Evolutionary conservation across 2,888 invertebrate genomes (phyloP).

Genomic region (Tetranychus truncatus): DNA sequence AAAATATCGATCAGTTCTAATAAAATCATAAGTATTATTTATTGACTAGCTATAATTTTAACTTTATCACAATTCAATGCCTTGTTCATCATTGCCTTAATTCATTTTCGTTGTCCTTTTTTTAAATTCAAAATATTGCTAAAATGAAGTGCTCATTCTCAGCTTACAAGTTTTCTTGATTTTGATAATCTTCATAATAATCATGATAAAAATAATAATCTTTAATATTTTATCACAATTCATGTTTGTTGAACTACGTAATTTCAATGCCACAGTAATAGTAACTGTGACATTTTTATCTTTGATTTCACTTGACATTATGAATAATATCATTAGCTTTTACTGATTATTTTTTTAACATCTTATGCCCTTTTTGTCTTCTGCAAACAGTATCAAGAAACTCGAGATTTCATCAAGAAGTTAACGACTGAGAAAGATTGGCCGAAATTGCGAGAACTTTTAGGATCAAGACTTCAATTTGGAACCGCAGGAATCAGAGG

Average conservation of each 20-base stretch:
- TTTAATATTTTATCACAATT: neutral
- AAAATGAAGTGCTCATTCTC: no score
- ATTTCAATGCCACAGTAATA: neutral
- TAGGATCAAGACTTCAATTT: slow-evolving; percentile 56
- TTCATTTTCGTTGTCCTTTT: no score
- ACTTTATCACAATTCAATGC: no score
- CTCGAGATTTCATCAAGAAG: neutral
- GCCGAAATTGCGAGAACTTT: slow-evolving; percentile 34
- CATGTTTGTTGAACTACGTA: neutral
- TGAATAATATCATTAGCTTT: neutral
- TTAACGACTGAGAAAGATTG: neutral
- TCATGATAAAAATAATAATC: neutral
- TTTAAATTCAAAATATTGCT: no score
- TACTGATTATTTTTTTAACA: neutral
- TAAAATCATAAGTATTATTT: no score
- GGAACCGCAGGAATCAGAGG: slow-evolving; percentile 72
- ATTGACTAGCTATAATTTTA: no score
- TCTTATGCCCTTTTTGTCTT: neutral
- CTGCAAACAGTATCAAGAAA: neutral
- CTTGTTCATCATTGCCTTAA: no score
- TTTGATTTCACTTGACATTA: neutral
- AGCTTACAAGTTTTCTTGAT: no score
- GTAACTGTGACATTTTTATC: neutral
- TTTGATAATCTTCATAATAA: neutral
- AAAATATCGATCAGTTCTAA: no score